Conservation (phyloP, 37 sponge, comb jelly and placozoan species). For the Agelas oroides region DNA sequence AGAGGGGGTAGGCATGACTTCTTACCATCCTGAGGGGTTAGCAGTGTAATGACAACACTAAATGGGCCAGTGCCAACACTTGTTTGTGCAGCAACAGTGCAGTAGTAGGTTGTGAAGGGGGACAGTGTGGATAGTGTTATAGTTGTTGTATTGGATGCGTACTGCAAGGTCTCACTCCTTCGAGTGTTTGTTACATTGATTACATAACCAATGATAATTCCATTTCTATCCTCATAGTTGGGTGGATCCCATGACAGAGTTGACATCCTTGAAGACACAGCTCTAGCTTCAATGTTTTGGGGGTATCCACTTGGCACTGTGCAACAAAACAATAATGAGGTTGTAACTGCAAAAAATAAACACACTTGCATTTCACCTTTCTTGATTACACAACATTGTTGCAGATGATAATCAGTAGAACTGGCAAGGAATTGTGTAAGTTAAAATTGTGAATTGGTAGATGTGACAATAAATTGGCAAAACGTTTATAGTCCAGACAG, state of each 20-base stretch:
- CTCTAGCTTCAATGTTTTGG: too few relatives aligned
- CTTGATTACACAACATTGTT: too few relatives aligned
- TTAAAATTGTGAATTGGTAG: too few relatives aligned
- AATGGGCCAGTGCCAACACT: conserved; percentile 38
- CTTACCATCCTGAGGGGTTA: conserved; percentile 31
- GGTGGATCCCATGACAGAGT: conserved; percentile 28
- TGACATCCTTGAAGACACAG: background rate
- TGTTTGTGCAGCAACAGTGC: conserved; percentile 40
- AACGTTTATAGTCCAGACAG: too few relatives aligned
- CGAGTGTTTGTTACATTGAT: background rate
- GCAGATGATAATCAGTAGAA: too few relatives aligned
- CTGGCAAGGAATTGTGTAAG: too few relatives aligned
- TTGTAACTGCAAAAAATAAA: too few relatives aligned
- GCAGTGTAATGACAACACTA: background rate
- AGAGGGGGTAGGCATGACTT: too few relatives aligned
- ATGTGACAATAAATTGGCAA: too few relatives aligned
- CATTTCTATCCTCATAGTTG: conserved; percentile 7
- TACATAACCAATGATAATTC: conserved; percentile 21
- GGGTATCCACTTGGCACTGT: too few relatives aligned
- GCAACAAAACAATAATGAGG: too few relatives aligned
- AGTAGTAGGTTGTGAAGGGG: conserved; percentile 43
- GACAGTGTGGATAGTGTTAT: conserved; percentile 1
- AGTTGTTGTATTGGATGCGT: background rate
- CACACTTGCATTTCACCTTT: too few relatives aligned
- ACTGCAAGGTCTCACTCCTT: background rate